Percentiles rank a stretch among this genome's conserved stretches.
Evolutionary conservation across 2,888 invertebrate genomes (phyloP).

Genomic region (Protodeltote pygarga): DNA sequence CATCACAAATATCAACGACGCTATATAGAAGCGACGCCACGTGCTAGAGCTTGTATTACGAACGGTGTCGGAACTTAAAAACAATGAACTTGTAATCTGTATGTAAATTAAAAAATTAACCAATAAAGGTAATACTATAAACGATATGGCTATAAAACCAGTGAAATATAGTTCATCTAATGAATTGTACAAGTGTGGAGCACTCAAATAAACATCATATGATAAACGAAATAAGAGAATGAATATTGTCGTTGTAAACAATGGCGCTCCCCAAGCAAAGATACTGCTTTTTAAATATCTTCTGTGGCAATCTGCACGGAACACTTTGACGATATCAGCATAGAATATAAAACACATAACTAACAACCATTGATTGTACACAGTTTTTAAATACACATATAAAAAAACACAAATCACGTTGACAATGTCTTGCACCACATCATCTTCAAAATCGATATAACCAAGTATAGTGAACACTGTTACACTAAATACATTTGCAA

Average conservation of each 20-base stretch:
- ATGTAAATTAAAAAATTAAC: no score
- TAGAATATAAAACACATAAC: slow-evolving; percentile 26
- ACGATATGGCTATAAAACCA: no score
- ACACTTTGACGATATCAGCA: slow-evolving; percentile 25
- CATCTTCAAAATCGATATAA: no score
- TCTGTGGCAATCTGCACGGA: neutral
- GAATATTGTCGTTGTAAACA: neutral
- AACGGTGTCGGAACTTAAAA: neutral
- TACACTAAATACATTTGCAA: neutral
- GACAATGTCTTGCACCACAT: no score
- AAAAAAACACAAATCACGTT: no score
- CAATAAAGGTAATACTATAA: slow-evolving; percentile 5
- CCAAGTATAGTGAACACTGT: no score
- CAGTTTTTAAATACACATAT: neutral
- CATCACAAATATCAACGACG: neutral
- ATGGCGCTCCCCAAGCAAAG: slow-evolving; percentile 23
- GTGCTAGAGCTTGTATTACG: neutral
- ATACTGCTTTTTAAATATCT: slow-evolving; percentile 24
- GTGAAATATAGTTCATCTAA: no score
- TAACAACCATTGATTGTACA: slow-evolving; percentile 10
- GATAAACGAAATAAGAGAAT: neutral
- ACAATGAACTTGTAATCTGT: neutral
- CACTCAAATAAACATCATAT: neutral
- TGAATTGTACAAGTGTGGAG: neutral
- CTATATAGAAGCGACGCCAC: slow-evolving; percentile 1